Percentiles rank a stretch among this genome's conserved stretches.
These are phyloP conservation scores for Trachelipus rathkii DNA, from an alignment of 1,140 invertebrate species.

Conservation along the genomic window DNA sequence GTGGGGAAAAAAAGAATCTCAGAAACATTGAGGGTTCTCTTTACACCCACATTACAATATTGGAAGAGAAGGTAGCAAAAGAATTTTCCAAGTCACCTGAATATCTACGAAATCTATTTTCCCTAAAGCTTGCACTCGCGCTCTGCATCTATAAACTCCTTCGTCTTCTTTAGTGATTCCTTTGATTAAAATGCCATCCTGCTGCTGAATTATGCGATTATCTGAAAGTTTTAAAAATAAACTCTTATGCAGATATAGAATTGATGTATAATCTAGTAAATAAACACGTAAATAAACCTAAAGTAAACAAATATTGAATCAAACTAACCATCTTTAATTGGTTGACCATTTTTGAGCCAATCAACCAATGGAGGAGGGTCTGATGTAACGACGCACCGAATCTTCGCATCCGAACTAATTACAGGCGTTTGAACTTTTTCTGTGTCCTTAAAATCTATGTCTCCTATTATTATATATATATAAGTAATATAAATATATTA, in stretches of 20 bases:
- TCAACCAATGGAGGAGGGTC: slow-evolving; percentile 75
- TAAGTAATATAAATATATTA: slow-evolving; percentile 18
- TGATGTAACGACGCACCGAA: slow-evolving; percentile 77
- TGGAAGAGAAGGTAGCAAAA: no score
- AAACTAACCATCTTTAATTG: slow-evolving; percentile 50
- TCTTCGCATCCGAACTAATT: slow-evolving; percentile 67
- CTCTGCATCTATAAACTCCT: slow-evolving; percentile 76
- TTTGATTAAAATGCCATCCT: slow-evolving; percentile 70
- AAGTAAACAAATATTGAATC: neutral
- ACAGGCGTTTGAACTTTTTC: slow-evolving; percentile 77
- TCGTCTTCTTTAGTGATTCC: slow-evolving; percentile 75
- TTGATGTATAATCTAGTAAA: no score
- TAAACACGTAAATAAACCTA: neutral
- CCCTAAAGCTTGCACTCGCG: slow-evolving; percentile 72
- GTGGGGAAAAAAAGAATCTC: no score
- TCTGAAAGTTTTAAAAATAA: slow-evolving; percentile 50
- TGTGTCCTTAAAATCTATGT: slow-evolving; percentile 77
- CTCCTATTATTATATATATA: slow-evolving; percentile 58
- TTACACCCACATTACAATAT: no score
- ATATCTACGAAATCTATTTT: slow-evolving; percentile 69
- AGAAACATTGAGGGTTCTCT: no score
- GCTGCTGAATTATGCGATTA: slow-evolving; percentile 67
- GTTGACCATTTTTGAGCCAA: slow-evolving; percentile 73
- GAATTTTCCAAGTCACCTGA: slow-evolving; percentile 47
- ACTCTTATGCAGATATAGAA: no score